Conservation (phyloP, 2,113 vertebrate species). For the Alaudala cheleensis region DNA sequence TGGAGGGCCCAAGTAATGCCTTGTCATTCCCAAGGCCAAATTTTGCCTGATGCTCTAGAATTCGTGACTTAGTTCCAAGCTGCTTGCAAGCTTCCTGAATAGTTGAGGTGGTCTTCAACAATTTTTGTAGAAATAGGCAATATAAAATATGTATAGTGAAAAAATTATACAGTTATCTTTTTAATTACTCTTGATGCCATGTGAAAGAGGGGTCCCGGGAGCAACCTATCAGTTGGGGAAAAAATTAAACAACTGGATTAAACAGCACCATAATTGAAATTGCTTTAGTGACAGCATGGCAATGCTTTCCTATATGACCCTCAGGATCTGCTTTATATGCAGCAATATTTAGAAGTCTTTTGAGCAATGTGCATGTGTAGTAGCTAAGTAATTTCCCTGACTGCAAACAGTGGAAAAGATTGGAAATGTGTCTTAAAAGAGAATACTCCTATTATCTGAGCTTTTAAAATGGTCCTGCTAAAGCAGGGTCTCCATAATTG, state of each 20-base stretch:
- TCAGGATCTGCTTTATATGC: background rate
- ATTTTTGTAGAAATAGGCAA: background rate
- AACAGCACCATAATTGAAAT: background rate
- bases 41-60: background rate
- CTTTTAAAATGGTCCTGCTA: background rate
- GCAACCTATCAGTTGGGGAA: fast-evolving
- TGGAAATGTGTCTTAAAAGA: background rate
- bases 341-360: background rate
- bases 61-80: background rate
- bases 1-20: background rate
- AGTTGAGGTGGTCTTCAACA: background rate
- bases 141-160: background rate
- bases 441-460: background rate
- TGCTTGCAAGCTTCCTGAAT: background rate
- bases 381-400: background rate
- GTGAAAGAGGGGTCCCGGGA: background rate
- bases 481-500: background rate
- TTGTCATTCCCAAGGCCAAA: background rate
- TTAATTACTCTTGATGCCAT: background rate
- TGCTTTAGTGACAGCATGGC: background rate
- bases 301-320: background rate
- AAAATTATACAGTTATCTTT: background rate
- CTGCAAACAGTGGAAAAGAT: background rate
- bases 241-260: background rate
- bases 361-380: background rate